A percentile compares a stretch with the other conserved stretches of the same genome.
These are phyloP conservation scores for Netelia melanura DNA, from an alignment of 2,888 invertebrate species.

Conservation along the genomic window DNA sequence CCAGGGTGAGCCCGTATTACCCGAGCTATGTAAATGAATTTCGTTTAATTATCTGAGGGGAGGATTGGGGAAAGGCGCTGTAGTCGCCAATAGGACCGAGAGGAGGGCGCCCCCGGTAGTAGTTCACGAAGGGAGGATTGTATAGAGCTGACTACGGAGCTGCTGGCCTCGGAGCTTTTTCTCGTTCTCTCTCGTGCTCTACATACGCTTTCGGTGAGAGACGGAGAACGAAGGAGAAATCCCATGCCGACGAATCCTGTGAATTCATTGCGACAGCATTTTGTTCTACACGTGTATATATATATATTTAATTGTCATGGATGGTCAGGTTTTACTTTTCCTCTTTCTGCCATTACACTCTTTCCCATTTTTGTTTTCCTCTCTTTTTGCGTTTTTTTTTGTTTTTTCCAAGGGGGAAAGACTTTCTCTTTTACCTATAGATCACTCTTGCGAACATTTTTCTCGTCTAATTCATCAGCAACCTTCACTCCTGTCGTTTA, in stretches of 20 bases:
- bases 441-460: constrained; percentile 17
- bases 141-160: constrained; percentile 56
- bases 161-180: constrained; percentile 46
- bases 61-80: constrained; percentile 68
- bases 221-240: constrained; percentile 33
- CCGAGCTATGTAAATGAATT: constrained; percentile 84
- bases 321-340: constrained; percentile 58
- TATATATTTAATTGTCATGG: constrained; percentile 18
- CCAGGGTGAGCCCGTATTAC: constrained; percentile 79
- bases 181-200: constrained; percentile 29
- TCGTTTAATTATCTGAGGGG: constrained; percentile 83
- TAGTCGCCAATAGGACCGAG: constrained; percentile 70
- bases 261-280: constrained; percentile 78
- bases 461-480: constrained; percentile 24
- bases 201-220: constrained; percentile 39
- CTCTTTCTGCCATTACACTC: constrained; percentile 60
- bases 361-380: constrained; percentile 55
- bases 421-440: constrained; percentile 39
- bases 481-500: not conserved
- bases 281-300: constrained; percentile 60
- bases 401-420: constrained; percentile 52
- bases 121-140: constrained; percentile 59
- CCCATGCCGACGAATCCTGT: constrained; percentile 47
- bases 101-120: constrained; percentile 49
- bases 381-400: constrained; percentile 33